These are phyloP conservation scores for Pseudorectes ferrugineus DNA, from an alignment of 2,113 vertebrate genomes.

Conservation along the genomic window DNA sequence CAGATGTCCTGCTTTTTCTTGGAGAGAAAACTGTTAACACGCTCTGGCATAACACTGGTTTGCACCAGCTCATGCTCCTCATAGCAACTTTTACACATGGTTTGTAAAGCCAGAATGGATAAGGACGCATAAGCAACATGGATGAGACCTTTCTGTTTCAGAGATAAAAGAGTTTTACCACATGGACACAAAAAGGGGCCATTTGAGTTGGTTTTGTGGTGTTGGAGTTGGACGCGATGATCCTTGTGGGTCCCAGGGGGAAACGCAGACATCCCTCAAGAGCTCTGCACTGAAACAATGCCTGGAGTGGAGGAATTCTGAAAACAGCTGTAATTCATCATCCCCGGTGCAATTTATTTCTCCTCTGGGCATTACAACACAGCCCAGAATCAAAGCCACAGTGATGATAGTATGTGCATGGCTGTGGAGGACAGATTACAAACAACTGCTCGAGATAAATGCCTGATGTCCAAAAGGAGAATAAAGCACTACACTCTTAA, in stretches of 20 bases:
- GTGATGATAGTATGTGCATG: not conserved
- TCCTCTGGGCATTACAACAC: not conserved
- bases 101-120: not conserved
- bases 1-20: not conserved
- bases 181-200: not conserved
- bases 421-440: not conserved
- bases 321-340: slow-evolving; percentile 29
- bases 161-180: not conserved
- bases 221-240: fast-evolving
- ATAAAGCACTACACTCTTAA: not conserved
- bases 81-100: not conserved
- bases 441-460: not conserved
- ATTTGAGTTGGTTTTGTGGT: not conserved
- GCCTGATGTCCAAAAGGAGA: not conserved
- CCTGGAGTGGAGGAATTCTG: not conserved
- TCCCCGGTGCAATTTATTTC: not conserved
- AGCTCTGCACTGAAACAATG: not conserved
- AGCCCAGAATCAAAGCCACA: not conserved
- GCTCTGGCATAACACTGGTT: not conserved
- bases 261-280: not conserved
- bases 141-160: not conserved
- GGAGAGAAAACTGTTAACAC: not conserved
- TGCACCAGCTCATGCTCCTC: not conserved
- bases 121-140: fast-evolving
- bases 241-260: not conserved